These are phyloP conservation scores for Tachypleus tridentatus DNA, from an alignment of 1,140 invertebrate genomes.

Conservation along the genomic window DNA sequence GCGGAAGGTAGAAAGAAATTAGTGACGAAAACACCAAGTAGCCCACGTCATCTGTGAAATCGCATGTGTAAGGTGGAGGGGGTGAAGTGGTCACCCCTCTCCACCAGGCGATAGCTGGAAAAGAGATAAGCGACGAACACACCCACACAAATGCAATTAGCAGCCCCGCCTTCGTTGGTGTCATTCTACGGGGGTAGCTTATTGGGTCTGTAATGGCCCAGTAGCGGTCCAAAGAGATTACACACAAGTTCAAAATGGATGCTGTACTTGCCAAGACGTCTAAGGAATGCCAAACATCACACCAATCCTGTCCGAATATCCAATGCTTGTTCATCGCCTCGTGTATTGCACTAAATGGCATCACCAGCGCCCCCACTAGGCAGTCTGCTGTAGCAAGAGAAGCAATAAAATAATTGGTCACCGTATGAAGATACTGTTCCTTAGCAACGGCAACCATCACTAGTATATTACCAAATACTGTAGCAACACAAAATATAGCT, in stretches of 20 bases:
- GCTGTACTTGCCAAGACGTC: constrained; percentile 93
- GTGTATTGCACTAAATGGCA: constrained; percentile 69
- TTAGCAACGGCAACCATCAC: constrained; percentile 56
- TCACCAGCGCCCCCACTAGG: constrained; percentile 59
- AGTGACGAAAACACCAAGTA: constrained; percentile 90
- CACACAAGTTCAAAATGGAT: constrained; percentile 92
- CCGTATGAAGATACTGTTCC: constrained; percentile 55
- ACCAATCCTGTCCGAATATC: constrained; percentile 51
- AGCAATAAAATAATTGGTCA: constrained; percentile 65
- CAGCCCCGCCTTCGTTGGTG: constrained; percentile 57
- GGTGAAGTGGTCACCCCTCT: constrained; percentile 45
- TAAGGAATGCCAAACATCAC: constrained; percentile 90
- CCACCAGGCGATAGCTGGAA: constrained; percentile 94
- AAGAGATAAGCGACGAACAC: constrained; percentile 83
- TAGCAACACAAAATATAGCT: constrained; percentile 46
- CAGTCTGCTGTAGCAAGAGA: constrained; percentile 64
- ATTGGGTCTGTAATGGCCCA: constrained; percentile 97
- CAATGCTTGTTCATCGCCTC: constrained; percentile 41
- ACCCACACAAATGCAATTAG: constrained; percentile 85
- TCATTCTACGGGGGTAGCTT: constrained; percentile 88
- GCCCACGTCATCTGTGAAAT: constrained; percentile 80
- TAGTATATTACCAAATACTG: constrained; percentile 54
- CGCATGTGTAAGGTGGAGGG: constrained; percentile 46
- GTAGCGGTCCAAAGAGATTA: constrained; percentile 88
- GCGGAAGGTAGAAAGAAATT: constrained; percentile 92